phyloP scores from a whole-genome alignment of 2,797 vertebrate species.

The Bryconaethiops microstoma region DNA sequence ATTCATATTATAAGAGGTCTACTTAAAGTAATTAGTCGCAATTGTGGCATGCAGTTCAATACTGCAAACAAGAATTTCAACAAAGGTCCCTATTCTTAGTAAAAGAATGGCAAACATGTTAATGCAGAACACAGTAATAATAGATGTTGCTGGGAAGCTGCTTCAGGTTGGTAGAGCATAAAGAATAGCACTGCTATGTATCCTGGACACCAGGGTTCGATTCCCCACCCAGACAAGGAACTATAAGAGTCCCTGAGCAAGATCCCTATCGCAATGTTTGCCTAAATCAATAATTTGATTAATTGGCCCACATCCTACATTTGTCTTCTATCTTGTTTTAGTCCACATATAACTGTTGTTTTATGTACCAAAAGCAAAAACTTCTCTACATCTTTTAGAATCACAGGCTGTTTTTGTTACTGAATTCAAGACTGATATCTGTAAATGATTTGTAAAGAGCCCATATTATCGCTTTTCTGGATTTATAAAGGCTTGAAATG shows the following conservation, averaged over 20 bases:
- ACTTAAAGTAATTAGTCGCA: not conserved
- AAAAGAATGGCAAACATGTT: not conserved
- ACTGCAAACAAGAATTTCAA: no score
- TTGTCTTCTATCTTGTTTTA: no score
- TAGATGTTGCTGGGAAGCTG: not conserved
- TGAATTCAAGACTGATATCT: no score
- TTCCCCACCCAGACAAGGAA: not conserved
- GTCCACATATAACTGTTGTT: no score
- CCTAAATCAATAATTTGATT: no score
- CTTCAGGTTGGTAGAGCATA: not conserved
- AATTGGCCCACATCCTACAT: not conserved
- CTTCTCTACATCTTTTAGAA: no score
- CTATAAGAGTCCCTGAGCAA: not conserved
- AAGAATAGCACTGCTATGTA: not conserved
- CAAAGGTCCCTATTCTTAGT: not conserved
- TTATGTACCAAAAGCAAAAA: no score
- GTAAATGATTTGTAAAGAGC: no score
- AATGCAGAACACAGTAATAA: not conserved
- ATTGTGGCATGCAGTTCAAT: no score
- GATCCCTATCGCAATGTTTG: not conserved
- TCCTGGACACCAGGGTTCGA: not conserved
- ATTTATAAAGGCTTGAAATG: no score
- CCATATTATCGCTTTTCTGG: no score
- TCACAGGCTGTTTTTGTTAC: no score
- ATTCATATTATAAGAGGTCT: not conserved